Evolutionary conservation across 1,140 invertebrate species (phyloP), one percentile per base, ranked within the genome.

Genomic region (Drosophila tsacasi): DNA sequence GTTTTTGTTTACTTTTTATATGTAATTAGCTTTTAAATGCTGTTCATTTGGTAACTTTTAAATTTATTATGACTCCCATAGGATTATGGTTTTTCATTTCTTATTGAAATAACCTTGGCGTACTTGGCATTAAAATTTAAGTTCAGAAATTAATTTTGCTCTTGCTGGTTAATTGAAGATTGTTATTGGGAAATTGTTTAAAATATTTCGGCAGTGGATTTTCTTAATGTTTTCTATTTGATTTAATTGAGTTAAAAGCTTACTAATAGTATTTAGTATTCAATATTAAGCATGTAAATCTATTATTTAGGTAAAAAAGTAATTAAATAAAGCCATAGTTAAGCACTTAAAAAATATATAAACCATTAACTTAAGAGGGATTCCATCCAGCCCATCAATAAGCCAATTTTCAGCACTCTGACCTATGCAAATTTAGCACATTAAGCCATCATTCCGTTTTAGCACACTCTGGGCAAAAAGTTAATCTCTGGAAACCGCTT

Each of bases 381-480:
- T 57, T 30, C 9, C 30, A 25, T 61, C 25, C 5, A 39, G 17
- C 25, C 32, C 21, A 27, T 23, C 21, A 40, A 42, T 17, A 52
- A 52, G 19, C 27, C 7, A 35, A 64, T 63, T 63, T 39, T 21
- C 23, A 30, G 67, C 39, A 55, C 64, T 30, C 23, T 71, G 64
- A 71, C 67, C 64, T 71, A 71, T 69, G 67, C 67, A 68, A 71
- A 69, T 71, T 71, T 19, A 7, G 13, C 49, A 71, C 67, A 71
- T 68, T 68, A 68, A 71, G 67, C 64, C 64, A 68, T 71, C 49
- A 68, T 57, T 55, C 35, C 21, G 25, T 54, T 57, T 71, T 46
- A 27, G 63, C 37, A 32, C 39, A 67, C 47, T 35, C 15, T n/a
- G 5, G 17, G 10, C 27, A n/a, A 32, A 27, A 19, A 55, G 39